These are phyloP conservation scores for Micronisus gabar DNA, from an alignment of 2,113 vertebrate species.

Conservation along the genomic window DNA sequence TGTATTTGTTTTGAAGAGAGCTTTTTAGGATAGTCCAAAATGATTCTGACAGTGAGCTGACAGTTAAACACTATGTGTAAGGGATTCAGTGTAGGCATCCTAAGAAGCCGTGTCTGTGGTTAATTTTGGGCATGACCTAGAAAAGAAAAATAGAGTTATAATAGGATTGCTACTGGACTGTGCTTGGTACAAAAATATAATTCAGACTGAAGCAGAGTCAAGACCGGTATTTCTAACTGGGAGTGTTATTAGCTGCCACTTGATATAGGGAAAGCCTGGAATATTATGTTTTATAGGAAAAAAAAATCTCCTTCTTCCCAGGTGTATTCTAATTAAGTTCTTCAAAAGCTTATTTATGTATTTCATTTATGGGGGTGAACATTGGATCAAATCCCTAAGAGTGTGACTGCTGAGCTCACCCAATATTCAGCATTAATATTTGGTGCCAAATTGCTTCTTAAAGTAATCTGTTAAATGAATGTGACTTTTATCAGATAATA, in stretches of 20 bases:
- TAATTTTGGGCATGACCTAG: slow-evolving; percentile 33
- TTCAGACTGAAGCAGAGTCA: neutral
- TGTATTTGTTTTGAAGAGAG: neutral
- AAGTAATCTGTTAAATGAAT: neutral
- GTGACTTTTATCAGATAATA: neutral
- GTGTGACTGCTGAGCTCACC: neutral
- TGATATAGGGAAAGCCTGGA: neutral
- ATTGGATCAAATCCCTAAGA: neutral
- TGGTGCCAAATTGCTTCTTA: neutral
- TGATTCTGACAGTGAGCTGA: neutral
- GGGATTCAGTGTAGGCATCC: neutral
- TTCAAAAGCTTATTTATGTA: neutral
- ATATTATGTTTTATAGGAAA: neutral
- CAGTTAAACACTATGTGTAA: neutral
- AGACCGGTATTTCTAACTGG: neutral
- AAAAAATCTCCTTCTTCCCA: neutral
- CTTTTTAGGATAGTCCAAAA: neutral
- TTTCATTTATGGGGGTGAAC: neutral
- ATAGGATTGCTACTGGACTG: neutral
- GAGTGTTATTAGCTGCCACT: neutral
- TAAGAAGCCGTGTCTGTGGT: neutral
- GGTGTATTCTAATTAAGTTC: neutral
- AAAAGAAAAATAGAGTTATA: neutral
- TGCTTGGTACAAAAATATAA: neutral
- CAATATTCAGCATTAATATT: neutral